Conservation (phyloP, 2,113 vertebrate genomes). For the Hemiscyllium ocellatum region DNA sequence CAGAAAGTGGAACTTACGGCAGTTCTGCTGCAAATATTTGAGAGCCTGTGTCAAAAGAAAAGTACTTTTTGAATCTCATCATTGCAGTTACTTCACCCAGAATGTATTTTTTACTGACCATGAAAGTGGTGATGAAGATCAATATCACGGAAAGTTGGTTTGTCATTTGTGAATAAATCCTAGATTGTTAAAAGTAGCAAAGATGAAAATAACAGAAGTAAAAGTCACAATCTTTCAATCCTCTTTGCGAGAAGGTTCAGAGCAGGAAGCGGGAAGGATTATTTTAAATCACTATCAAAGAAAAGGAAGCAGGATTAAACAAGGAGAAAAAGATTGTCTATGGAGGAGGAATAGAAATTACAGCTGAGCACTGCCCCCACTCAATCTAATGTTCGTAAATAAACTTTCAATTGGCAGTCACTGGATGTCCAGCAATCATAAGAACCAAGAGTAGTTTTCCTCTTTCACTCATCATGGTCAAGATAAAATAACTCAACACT, state of each 20-base stretch:
- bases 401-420: background rate
- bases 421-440: background rate
- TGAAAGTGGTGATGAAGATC: background rate
- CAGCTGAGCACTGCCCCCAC: background rate
- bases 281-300: background rate
- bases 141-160: background rate
- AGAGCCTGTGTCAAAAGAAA: conserved; percentile 63
- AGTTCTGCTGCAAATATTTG: conserved; percentile 77
- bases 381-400: background rate
- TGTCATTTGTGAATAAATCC: background rate
- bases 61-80: background rate
- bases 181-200: background rate
- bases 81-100: background rate
- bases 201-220: background rate
- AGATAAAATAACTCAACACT: background rate
- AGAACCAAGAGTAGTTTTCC: background rate
- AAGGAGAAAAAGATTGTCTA: background rate
- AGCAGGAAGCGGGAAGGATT: background rate
- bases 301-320: background rate
- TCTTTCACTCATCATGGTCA: background rate
- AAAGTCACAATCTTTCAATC: background rate
- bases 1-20: conserved; percentile 59
- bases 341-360: background rate
- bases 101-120: background rate
- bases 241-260: background rate